phyloP scores from a whole-genome alignment of 1,140 invertebrate species.

The Aleiodes sp. region DNA sequence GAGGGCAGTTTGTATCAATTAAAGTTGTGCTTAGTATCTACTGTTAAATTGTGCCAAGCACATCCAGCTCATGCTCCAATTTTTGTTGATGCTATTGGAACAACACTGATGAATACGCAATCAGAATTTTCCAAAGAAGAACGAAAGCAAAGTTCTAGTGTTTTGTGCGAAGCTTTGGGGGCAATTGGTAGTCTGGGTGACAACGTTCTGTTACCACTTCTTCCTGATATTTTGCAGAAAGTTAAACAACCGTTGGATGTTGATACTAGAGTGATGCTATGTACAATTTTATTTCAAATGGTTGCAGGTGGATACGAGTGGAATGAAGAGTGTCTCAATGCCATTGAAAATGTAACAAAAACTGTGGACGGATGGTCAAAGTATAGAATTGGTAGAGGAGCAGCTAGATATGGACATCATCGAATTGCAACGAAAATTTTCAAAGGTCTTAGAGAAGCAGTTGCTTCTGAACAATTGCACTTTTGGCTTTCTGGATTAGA shows the following conservation, averaged over 20 bases:
- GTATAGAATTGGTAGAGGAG: constrained; percentile 87
- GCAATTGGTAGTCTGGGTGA: constrained; percentile 77
- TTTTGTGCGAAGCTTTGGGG: constrained; percentile 76
- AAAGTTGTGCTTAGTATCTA: constrained; percentile 74
- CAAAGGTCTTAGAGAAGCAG: constrained; percentile 74
- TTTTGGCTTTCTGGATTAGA: constrained; percentile 88
- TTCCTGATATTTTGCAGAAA: constrained; percentile 69
- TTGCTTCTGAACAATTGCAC: constrained; percentile 89
- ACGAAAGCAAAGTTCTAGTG: constrained; percentile 50
- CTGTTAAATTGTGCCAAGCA: constrained; percentile 74
- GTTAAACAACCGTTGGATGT: constrained; percentile 59
- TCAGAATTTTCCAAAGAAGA: constrained; percentile 51
- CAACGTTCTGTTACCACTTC: constrained; percentile 67
- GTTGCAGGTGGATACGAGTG: constrained; percentile 72
- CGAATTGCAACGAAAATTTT: constrained; percentile 76
- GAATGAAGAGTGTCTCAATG: constrained; percentile 66
- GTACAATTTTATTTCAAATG: constrained; percentile 85
- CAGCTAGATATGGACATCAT: constrained; percentile 85
- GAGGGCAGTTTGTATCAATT: constrained; percentile 69
- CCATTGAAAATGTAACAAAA: constrained; percentile 70
- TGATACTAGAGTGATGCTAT: constrained; percentile 73
- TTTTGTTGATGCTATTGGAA: constrained; percentile 73
- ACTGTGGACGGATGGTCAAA: constrained; percentile 82
- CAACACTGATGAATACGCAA: constrained; percentile 63
- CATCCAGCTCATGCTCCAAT: constrained; percentile 70